These are phyloP conservation scores for Synanthedon vespiformis DNA, from an alignment of 2,888 invertebrate species.

Conservation along the genomic window DNA sequence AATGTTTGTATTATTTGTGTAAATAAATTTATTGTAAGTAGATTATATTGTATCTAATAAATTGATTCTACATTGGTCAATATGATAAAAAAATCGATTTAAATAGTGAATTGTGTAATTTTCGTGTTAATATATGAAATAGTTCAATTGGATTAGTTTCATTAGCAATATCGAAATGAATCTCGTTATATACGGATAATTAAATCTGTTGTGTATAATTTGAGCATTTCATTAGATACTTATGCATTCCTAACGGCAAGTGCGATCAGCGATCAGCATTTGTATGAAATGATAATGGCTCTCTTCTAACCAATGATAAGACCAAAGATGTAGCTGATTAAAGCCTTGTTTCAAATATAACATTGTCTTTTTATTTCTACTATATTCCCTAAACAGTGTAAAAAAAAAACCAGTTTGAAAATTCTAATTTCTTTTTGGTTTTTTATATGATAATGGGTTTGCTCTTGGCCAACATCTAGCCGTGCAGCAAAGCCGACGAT, in stretches of 20 bases:
- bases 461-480: too few species aligned
- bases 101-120: slow-evolving; percentile 40
- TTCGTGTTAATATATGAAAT: slow-evolving; percentile 35
- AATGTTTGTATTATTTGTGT: slow-evolving; percentile 66
- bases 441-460: too few species aligned
- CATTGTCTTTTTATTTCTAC: slow-evolving; percentile 22
- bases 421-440: too few species aligned
- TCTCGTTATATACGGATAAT: slow-evolving; percentile 18
- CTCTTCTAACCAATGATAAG: slow-evolving; percentile 74
- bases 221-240: slow-evolving; percentile 44
- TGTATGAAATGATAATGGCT: slow-evolving; percentile 38
- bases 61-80: slow-evolving; percentile 24
- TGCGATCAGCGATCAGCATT: slow-evolving; percentile 17
- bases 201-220: slow-evolving; percentile 11
- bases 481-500: too few species aligned
- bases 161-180: slow-evolving; percentile 28
- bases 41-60: slow-evolving; percentile 34
- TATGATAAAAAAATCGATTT: slow-evolving; percentile 18
- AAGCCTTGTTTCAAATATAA: slow-evolving; percentile 52
- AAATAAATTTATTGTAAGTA: slow-evolving; percentile 50
- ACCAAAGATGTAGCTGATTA: slow-evolving; percentile 75
- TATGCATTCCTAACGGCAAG: slow-evolving; percentile 41
- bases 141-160: slow-evolving; percentile 49
- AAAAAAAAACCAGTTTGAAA: too few species aligned
- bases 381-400: not conserved